phyloP scores from a whole-genome alignment of 2,888 invertebrate species.

The Andrena minutula region DNA sequence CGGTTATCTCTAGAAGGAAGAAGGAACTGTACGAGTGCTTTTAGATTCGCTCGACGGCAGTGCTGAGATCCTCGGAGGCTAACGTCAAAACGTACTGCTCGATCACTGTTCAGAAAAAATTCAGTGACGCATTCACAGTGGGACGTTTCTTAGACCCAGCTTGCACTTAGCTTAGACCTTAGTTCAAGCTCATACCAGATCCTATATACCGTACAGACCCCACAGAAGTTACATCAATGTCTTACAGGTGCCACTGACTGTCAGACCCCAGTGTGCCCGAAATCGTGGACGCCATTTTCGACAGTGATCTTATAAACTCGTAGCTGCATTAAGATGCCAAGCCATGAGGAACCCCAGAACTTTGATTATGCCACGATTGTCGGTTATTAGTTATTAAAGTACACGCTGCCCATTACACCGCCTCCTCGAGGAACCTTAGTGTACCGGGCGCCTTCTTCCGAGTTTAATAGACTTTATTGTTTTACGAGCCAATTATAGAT shows the following conservation, averaged over 20 bases:
- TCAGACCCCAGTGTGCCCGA: neutral
- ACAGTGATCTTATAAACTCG: constrained; percentile 42
- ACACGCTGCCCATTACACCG: constrained; percentile 70
- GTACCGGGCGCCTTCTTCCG: constrained; percentile 55
- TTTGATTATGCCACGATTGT: constrained; percentile 69
- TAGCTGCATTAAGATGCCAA: constrained; percentile 53
- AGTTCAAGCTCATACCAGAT: too few relatives aligned
- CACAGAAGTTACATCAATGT: neutral
- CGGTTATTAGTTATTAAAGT: constrained; percentile 73
- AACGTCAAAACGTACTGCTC: neutral
- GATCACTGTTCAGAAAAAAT: neutral
- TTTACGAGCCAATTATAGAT: constrained; percentile 83
- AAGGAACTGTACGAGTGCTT: constrained; percentile 45
- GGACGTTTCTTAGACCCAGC: too few relatives aligned
- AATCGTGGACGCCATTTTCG: neutral
- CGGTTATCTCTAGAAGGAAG: constrained; percentile 54
- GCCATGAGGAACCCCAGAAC: constrained; percentile 25
- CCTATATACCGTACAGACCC: neutral
- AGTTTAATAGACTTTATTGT: constrained; percentile 82
- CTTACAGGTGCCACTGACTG: neutral
- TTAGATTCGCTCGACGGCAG: constrained; percentile 33
- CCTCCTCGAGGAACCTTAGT: constrained; percentile 56
- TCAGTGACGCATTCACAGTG: neutral
- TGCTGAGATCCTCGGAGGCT: neutral
- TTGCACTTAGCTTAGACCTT: too few relatives aligned